Evolutionary conservation across 2,797 vertebrate species (phyloP).

Genomic region (Takifugu ocellatus): DNA sequence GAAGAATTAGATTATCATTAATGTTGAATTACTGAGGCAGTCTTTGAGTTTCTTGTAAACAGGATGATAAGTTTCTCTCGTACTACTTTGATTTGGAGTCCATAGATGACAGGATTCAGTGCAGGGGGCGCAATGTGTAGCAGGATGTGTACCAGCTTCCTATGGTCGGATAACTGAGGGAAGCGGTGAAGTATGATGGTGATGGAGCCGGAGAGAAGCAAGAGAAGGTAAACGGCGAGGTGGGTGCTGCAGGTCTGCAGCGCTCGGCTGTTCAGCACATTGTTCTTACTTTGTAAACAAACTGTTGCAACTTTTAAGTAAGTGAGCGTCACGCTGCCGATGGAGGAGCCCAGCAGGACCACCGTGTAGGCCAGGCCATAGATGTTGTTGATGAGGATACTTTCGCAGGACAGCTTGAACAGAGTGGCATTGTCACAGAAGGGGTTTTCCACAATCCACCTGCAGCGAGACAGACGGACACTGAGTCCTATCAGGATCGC

Average conservation of each 20-base stretch:
- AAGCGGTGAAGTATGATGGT: slow-evolving; percentile 38
- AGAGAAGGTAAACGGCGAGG: slow-evolving; percentile 46
- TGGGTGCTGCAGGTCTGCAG: slow-evolving; percentile 48
- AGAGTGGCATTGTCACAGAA: slow-evolving; percentile 83
- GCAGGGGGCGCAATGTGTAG: slow-evolving; percentile 16
- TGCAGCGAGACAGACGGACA: slow-evolving; percentile 72
- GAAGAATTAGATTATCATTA: too few relatives aligned
- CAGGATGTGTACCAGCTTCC: slow-evolving; percentile 32
- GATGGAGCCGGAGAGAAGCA: slow-evolving; percentile 22
- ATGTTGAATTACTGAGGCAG: slow-evolving; percentile 36
- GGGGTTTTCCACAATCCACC: slow-evolving; percentile 65
- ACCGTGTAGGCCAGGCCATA: slow-evolving; percentile 70
- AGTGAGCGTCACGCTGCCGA: slow-evolving; percentile 58
- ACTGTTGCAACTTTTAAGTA: slow-evolving; percentile 63
- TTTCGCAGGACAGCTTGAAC: slow-evolving; percentile 78
- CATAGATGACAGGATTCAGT: slow-evolving; percentile 47
- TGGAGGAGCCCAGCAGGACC: slow-evolving; percentile 54
- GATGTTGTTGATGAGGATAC: slow-evolving; percentile 69
- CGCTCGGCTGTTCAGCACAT: neutral
- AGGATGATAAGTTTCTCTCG: slow-evolving; percentile 13
- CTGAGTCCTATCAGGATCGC: slow-evolving; percentile 64
- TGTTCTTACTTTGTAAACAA: slow-evolving; percentile 33
- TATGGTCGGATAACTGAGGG: slow-evolving; percentile 19
- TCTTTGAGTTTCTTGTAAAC: slow-evolving; percentile 40
- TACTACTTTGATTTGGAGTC: slow-evolving; percentile 45